Base-by-base conservation (phyloP, 2,888 invertebrate species). In the Nebria salina region DNA sequence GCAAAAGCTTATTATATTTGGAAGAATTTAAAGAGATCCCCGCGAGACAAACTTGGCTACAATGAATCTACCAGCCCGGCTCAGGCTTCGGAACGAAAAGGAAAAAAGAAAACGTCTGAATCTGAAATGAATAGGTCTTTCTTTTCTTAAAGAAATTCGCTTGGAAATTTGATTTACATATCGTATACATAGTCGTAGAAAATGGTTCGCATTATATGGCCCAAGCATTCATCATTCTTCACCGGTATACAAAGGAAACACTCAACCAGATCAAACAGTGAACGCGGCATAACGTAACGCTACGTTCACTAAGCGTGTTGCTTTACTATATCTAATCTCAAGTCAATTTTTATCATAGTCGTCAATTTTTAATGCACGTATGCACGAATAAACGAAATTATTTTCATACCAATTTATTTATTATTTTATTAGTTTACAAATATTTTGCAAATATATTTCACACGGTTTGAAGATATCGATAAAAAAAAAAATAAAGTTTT, bases 121-220 rank as follows among this genome's bases (percentile, higher is more conserved):
- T 80, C 70, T 75, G 85, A 85, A 84, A 86, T 85, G 85, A 85
- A 86, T 86, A 83, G 85, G 54, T 80, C 84, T 83, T 84, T 84
- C 85, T 85, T 86, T 84, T 83, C 82, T 82, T 83, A 83, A 83
- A 84, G 83, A 84, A 85, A 85, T 85, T 85, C 84, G 83, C 84
- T 84, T 84, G 84, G 84, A 86, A 86, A 86, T 86, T 86, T 87
- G 86, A 87, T 87, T 87, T 87, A 87, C 86, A 87, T 87, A 86
- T 84, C 82, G 83, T 83, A 84, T 84, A 83, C 82, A 82, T 82
- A 81, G 78, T 80, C 82, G 80, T 75, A 80, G 80, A 80, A 75
- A 75, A 79, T 79, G 79, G 75, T 72, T 70, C 72, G 70, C 72
- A 80, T 80, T 80, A 80, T 80, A 75, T 80, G 41, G 68, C 70